Conservation (phyloP, 2,888 invertebrate genomes). For the Drymonia ruficornis region DNA sequence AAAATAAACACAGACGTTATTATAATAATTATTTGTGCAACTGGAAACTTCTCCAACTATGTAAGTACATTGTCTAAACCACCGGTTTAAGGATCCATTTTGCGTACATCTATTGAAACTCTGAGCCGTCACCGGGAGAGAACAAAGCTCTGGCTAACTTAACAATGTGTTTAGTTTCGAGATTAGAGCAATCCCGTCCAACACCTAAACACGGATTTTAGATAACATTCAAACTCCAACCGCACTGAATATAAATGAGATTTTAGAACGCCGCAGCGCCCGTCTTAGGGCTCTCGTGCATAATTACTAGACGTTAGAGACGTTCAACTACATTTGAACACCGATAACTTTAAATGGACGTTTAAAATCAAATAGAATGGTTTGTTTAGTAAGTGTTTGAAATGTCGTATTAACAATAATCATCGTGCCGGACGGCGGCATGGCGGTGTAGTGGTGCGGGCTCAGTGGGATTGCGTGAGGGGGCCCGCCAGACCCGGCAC, state of each 20-base stretch:
- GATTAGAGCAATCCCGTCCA: slow-evolving; percentile 81
- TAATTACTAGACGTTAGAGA: slow-evolving; percentile 75
- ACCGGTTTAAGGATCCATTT: slow-evolving; percentile 53
- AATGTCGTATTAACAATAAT: background rate
- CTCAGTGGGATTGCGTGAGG: slow-evolving; percentile 63
- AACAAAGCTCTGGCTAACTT: slow-evolving; percentile 76
- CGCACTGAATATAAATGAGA: slow-evolving; percentile 84
- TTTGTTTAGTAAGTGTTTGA: slow-evolving; percentile 12
- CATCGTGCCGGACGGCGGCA: background rate
- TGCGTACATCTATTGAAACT: slow-evolving; percentile 52
- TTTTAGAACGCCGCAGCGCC: slow-evolving; percentile 71
- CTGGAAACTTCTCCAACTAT: slow-evolving; percentile 37
- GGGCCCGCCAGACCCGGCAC: slow-evolving; percentile 50
- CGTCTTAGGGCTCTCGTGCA: slow-evolving; percentile 76
- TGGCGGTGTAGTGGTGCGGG: slow-evolving; percentile 14
- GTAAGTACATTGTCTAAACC: too few relatives aligned
- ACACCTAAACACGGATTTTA: slow-evolving; percentile 85
- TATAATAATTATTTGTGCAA: slow-evolving; percentile 40
- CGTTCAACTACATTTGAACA: slow-evolving; percentile 61
- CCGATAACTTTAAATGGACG: slow-evolving; percentile 63
- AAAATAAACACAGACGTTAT: slow-evolving; percentile 38
- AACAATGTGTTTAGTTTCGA: slow-evolving; percentile 83
- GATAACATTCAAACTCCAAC: slow-evolving; percentile 83
- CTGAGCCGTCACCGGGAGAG: slow-evolving; percentile 53
- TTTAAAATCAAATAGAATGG: slow-evolving; percentile 47